Percentiles rank a stretch among this genome's conserved stretches.
phyloP scores from a whole-genome alignment of 2,888 invertebrate species.

The Amphipoea oculea region DNA sequence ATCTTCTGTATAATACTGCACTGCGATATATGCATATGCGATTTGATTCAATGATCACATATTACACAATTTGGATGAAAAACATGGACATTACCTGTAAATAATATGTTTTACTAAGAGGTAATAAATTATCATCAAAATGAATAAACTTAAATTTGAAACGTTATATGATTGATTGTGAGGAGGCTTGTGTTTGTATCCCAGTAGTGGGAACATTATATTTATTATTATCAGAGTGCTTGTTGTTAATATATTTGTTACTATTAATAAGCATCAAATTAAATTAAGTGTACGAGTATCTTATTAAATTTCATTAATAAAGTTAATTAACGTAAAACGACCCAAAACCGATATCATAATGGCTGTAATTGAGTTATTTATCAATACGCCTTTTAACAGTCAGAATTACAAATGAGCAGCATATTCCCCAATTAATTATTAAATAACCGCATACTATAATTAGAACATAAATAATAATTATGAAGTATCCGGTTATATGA shows the following conservation, averaged over 20 bases:
- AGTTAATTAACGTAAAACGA: conserved; percentile 8
- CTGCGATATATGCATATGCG: neutral
- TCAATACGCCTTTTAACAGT: conserved; percentile 10
- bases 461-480: conserved; percentile 11
- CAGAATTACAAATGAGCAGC: neutral
- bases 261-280: neutral
- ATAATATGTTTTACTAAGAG: neutral
- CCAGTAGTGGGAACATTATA: neutral
- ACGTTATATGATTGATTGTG: neutral
- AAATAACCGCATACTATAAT: conserved; percentile 6
- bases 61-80: neutral
- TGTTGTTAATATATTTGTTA: neutral
- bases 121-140: neutral
- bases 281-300: too few relatives aligned
- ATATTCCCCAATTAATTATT: neutral
- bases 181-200: neutral
- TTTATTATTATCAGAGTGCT: neutral
- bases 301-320: conserved; percentile 6
- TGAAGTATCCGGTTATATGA: neutral
- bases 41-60: too few relatives aligned
- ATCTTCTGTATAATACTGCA: neutral
- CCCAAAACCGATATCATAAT: conserved; percentile 6
- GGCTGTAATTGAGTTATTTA: conserved; percentile 23
- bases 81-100: neutral
- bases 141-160: neutral